Base-by-base conservation (phyloP, 2,888 invertebrate species). In the Melangyna quadrimaculata region DNA sequence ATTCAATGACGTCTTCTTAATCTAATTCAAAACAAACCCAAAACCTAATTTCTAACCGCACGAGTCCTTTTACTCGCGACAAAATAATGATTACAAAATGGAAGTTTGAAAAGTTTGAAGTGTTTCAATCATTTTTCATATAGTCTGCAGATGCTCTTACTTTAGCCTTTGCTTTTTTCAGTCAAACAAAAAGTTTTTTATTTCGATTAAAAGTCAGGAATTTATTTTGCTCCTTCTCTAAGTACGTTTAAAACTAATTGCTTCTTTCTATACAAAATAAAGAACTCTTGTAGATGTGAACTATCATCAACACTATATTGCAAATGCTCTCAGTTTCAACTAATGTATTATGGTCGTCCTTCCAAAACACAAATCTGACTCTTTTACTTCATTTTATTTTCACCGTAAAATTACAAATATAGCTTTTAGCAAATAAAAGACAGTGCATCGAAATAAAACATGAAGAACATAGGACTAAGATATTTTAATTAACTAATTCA, bases 151-250 rank as follows among this genome's bases (percentile, higher is more conserved):
- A n/a, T n/a, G n/a, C 48, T 69, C 55, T 7, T 29, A 27, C 17
- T 32, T 74, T 73, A 40, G 73, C 63, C 17, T 55, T 78, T 78
- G 32, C 48, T 48, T 43, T 43, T n/a, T 27, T 22, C 10, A 63
- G 73, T 78, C 78, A 83, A 78, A 73, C 61, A 78, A 22, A 83
- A 83, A 83, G 48, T 83, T 61, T 83, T 61, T 6, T 35, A 29
- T 73, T 83, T 78, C 63, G 73, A 78, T 82, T 74, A 78, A 83
- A 63, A 70, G 69, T 78, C 73, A 82, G 61, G 35, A 63, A 70
- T 29, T 55, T 57, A 59, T 5, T 19, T 45, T 12, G 14, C 8
- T 32, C 1, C 17, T 29, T 19, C 0, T 6, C 4, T n/a, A n/a
- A 3, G 10, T 27, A 45, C 6, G 1, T 14, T 27, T 29, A 17